phyloP scores from a whole-genome alignment of 2,888 invertebrate genomes.

The Agrotis ipsilon region DNA sequence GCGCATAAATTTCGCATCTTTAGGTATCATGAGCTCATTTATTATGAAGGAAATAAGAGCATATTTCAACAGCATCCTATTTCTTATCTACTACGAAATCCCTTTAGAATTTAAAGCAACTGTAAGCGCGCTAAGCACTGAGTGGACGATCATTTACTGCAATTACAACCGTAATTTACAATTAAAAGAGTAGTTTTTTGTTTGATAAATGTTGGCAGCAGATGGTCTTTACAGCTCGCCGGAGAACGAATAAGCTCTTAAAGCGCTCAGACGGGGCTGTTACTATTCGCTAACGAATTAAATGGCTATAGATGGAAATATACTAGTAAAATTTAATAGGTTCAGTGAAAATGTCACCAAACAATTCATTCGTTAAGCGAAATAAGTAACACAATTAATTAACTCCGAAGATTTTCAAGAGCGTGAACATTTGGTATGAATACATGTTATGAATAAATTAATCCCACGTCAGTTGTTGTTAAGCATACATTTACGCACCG shows the following conservation, averaged over 20 bases:
- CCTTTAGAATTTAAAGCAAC: conserved; percentile 45
- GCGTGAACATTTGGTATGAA: conserved; percentile 10
- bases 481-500: conserved; percentile 27
- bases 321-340: conserved; percentile 7
- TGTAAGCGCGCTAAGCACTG: conserved; percentile 47
- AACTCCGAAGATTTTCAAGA: conserved; percentile 22
- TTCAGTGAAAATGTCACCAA: conserved; percentile 18
- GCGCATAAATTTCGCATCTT: background rate
- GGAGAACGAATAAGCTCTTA: conserved; percentile 62
- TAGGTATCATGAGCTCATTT: conserved; percentile 8
- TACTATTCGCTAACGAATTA: conserved; percentile 47
- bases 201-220: conserved; percentile 66
- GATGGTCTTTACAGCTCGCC: conserved; percentile 66
- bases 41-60: conserved; percentile 16
- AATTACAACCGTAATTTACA: conserved; percentile 66
- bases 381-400: conserved; percentile 16
- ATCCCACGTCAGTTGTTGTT: conserved; percentile 24
- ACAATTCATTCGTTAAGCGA: conserved; percentile 3
- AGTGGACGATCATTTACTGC: conserved; percentile 54
- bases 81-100: conserved; percentile 28
- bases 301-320: conserved; percentile 25
- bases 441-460: conserved; percentile 43
- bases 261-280: conserved; percentile 55
- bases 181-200: conserved; percentile 65
- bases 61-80: conserved; percentile 20